phyloP scores from a whole-genome alignment of 2,888 invertebrate genomes.

The Caenorhabditis japonica region DNA sequence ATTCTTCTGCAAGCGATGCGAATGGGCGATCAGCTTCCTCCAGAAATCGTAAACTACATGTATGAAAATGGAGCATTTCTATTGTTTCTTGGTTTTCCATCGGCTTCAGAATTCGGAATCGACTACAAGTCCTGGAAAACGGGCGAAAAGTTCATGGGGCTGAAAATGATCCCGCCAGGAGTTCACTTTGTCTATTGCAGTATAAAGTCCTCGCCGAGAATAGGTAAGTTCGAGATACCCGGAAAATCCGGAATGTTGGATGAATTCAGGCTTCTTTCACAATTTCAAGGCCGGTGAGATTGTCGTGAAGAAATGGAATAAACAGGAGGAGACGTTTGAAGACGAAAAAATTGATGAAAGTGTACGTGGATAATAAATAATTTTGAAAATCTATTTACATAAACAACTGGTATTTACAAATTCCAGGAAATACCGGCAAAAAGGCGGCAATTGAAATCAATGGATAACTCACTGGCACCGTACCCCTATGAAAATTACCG shows the following conservation, averaged over 20 bases:
- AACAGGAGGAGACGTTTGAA: conserved; percentile 83
- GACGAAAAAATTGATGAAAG: conserved; percentile 56
- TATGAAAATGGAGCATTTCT: conserved; percentile 65
- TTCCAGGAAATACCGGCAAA: conserved; percentile 36
- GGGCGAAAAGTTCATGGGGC: conserved; percentile 90
- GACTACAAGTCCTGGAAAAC: conserved; percentile 92
- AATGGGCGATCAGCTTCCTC: conserved; percentile 53
- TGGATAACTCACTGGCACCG: conserved; percentile 88
- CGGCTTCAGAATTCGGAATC: conserved; percentile 95
- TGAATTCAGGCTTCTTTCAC: conserved; percentile 85
- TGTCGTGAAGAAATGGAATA: conserved; percentile 90
- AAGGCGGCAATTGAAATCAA: conserved; percentile 82
- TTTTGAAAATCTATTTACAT: conserved; percentile 1
- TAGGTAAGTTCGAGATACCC: no score
- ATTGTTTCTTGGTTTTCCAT: conserved; percentile 87
- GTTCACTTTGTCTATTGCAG: conserved; percentile 87
- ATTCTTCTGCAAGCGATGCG: conserved; percentile 42
- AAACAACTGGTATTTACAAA: no score
- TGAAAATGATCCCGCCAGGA: conserved; percentile 99
- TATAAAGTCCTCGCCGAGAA: conserved; percentile 62
- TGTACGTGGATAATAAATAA: not conserved
- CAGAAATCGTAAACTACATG: conserved; percentile 61
- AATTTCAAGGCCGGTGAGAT: conserved; percentile 88
- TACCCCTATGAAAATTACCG: conserved; percentile 91
- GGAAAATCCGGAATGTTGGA: no score